phyloP scores from a whole-genome alignment of 2,888 invertebrate genomes.

The Parnassius mnemosyne region DNA sequence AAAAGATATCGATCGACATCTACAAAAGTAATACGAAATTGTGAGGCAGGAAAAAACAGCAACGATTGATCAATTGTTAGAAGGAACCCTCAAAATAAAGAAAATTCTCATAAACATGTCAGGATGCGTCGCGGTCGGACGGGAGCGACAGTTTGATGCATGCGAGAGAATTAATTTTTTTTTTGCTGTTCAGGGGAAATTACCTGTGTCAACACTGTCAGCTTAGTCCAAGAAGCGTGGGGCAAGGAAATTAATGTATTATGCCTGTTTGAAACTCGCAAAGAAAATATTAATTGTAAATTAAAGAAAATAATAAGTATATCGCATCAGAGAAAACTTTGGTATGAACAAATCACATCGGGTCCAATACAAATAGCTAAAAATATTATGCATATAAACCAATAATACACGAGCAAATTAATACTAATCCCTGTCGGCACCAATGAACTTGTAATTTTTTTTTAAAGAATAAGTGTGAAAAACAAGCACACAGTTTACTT shows the following conservation, averaged over 20 bases:
- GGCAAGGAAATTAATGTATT: constrained; percentile 18
- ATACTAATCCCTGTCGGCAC: too few relatives aligned
- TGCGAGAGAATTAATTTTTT: constrained; percentile 55
- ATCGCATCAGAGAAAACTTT: too few relatives aligned
- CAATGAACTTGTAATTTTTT: too few relatives aligned
- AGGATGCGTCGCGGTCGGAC: constrained; percentile 32
- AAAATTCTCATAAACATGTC: constrained; percentile 55
- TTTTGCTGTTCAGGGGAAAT: constrained; percentile 47
- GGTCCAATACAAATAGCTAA: too few relatives aligned
- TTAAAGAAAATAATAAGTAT: too few relatives aligned
- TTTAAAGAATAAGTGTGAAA: too few relatives aligned
- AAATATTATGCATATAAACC: too few relatives aligned
- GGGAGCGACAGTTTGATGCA: constrained; percentile 51
- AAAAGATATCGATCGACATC: too few relatives aligned
- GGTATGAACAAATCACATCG: too few relatives aligned
- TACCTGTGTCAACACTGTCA: constrained; percentile 32
- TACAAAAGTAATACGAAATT: too few relatives aligned
- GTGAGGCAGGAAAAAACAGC: background rate
- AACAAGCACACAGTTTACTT: too few relatives aligned
- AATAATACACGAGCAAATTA: too few relatives aligned
- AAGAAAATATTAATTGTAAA: background rate
- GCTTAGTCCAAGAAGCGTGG: background rate
- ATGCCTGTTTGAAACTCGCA: background rate
- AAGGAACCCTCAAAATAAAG: constrained; percentile 42
- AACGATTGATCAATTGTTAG: constrained; percentile 3